Conservation (phyloP, 2,797 vertebrate species). For the Phoxinus dragarum region DNA sequence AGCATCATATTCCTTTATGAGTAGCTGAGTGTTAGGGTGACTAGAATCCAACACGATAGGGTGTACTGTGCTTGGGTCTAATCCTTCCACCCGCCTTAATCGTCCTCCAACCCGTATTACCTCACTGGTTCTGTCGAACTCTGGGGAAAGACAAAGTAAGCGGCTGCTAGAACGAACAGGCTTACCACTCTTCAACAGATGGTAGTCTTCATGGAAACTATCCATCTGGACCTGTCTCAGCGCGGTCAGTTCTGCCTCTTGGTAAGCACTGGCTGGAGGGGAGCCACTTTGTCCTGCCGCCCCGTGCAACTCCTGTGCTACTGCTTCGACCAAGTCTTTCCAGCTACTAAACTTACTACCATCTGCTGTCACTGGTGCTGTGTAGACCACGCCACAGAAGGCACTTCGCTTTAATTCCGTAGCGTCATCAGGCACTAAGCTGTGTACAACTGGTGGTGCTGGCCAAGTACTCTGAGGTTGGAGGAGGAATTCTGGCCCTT, state of each 20-base stretch:
- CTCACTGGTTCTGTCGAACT: too few relatives aligned
- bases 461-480: too few relatives aligned
- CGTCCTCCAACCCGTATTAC: too few relatives aligned
- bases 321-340: background rate
- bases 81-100: too few relatives aligned
- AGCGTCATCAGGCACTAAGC: background rate
- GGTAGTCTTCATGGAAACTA: conserved; percentile 26
- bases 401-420: background rate
- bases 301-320: background rate
- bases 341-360: background rate
- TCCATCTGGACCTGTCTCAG: background rate
- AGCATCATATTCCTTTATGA: too few relatives aligned
- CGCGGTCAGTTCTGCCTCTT: background rate
- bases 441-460: too few relatives aligned
- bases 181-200: background rate
- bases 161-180: background rate
- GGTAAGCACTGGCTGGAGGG: background rate
- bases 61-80: too few relatives aligned
- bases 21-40: too few relatives aligned
- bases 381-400: background rate
- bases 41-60: too few relatives aligned
- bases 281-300: background rate
- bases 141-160: background rate
- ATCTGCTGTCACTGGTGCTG: background rate
- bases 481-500: too few relatives aligned